Evolutionary conservation across 2,888 invertebrate species (phyloP), one percentile per base, ranked within the genome.

Genomic region (Andrena marginata): DNA sequence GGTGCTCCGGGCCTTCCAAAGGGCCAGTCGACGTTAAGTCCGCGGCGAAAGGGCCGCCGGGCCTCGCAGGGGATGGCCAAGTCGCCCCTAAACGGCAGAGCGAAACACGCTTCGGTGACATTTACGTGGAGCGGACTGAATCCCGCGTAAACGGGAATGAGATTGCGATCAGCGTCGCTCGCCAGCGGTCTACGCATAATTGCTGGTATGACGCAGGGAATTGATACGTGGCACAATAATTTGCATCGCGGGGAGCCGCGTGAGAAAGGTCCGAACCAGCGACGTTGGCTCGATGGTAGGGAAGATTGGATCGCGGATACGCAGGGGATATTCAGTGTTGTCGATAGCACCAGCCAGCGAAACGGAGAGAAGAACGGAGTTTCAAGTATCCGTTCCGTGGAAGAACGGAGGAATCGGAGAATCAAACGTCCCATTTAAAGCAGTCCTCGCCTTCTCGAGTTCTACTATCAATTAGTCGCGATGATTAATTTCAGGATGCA

Each of bases 401-500:
- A 7, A 26, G 10, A 16, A 56, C 4, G 4, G 13, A 26, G 56
- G 42, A 42, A 20, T 56, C 20, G 49, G 16, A 75, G 48, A 48
- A 59, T 62, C 62, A 10, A 48, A 26, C 26, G 20, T 56, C 35
- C 60, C 16, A 75, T 67, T 42, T 74, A 74, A 48, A 56, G 7
- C 42, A 31, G 16, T 13, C 35, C 26, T 16, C 67, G 68, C 62
- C 78, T 62, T 26, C 79, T 78, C 63, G 48, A 63, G 7, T 6
- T 59, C 48, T 72, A 77, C 64, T 73, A 79, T 79, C 79, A 80
- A 72, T 80, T 79, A 79, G 77, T 70, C 59, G 42, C 42, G 69
- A 77, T 65, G 69, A 77, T 77, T 77, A 77, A 64, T 33, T 29
- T 33, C 48, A 1, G 29, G 8, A 56, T 77, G 64, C 26, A 79